Evolutionary conservation across 1,140 invertebrate genomes (phyloP).

Genomic region (Drosophila baimaii): DNA sequence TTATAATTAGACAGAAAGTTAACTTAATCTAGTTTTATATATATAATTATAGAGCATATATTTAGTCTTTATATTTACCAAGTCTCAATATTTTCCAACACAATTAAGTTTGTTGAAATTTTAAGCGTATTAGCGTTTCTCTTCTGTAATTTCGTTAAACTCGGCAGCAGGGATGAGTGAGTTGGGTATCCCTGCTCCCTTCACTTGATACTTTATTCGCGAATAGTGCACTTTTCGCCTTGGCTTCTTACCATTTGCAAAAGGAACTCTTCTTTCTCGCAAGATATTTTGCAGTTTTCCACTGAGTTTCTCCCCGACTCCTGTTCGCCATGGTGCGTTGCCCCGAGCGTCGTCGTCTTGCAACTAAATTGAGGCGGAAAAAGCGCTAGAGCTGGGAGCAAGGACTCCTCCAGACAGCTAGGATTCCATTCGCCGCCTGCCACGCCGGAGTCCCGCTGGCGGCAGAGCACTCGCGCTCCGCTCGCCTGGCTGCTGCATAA

Average conservation of each 20-base stretch:
- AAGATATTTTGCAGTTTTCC: constrained; percentile 1
- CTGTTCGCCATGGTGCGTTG: background rate
- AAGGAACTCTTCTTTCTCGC: background rate
- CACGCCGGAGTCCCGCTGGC: constrained; percentile 6
- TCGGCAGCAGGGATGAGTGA: background rate
- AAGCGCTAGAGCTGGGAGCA: background rate
- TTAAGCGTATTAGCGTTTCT: background rate
- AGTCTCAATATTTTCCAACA: no score
- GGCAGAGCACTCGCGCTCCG: constrained; percentile 5
- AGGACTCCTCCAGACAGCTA: constrained; percentile 12
- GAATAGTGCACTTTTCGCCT: background rate
- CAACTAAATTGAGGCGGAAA: constrained; percentile 15
- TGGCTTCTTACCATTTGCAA: background rate
- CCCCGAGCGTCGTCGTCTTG: constrained; percentile 5
- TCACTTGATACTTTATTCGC: background rate
- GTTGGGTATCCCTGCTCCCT: background rate
- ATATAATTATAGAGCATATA: no score
- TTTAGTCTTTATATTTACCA: background rate
- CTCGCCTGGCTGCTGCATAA: constrained; percentile 61
- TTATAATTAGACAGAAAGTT: no score
- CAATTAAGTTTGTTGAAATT: background rate
- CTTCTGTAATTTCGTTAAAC: constrained; percentile 2
- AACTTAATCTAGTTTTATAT: no score
- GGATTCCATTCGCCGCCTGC: constrained; percentile 9
- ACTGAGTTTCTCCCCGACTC: constrained; percentile 2